phyloP scores from a whole-genome alignment of 2,888 invertebrate genomes.

The Netelia melanura region DNA sequence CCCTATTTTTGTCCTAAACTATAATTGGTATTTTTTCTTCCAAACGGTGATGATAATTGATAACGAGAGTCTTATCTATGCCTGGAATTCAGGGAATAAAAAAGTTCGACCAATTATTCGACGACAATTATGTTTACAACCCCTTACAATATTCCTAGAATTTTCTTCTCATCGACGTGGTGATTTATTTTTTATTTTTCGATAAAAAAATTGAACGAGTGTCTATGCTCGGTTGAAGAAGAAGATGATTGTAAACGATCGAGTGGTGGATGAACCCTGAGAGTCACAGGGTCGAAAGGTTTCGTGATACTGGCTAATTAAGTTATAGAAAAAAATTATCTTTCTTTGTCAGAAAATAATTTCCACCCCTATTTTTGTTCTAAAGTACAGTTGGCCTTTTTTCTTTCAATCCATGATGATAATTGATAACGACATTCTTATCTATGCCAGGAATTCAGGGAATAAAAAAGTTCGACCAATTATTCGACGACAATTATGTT shows the following conservation, averaged over 20 bases:
- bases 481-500: slow-evolving; percentile 11
- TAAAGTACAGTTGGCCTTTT: background rate
- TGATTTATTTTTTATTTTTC: slow-evolving; percentile 25
- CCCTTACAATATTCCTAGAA: background rate
- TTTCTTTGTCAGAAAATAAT: background rate
- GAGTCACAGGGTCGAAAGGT: slow-evolving; percentile 61
- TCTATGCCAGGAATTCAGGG: background rate
- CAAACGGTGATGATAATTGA: slow-evolving; percentile 16
- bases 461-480: slow-evolving; percentile 26
- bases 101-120: slow-evolving; percentile 26
- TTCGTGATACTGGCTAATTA: slow-evolving; percentile 80
- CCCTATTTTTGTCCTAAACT: background rate
- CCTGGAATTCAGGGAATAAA: background rate
- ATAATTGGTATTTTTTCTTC: background rate
- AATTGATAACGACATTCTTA: background rate
- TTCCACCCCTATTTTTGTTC: background rate
- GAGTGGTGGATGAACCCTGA: slow-evolving; percentile 27
- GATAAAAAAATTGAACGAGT: background rate
- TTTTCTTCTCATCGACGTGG: slow-evolving; percentile 1
- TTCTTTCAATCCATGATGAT: background rate
- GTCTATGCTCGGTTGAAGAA: slow-evolving; percentile 13
- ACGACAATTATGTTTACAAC: slow-evolving; percentile 3
- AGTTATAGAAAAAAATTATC: slow-evolving; percentile 69
- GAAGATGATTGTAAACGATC: slow-evolving; percentile 41
- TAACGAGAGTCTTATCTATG: background rate